Percentiles rank a stretch among this genome's conserved stretches.
phyloP scores from a whole-genome alignment of 2,113 vertebrate genomes.

The Lepisosteus oculatus region DNA sequence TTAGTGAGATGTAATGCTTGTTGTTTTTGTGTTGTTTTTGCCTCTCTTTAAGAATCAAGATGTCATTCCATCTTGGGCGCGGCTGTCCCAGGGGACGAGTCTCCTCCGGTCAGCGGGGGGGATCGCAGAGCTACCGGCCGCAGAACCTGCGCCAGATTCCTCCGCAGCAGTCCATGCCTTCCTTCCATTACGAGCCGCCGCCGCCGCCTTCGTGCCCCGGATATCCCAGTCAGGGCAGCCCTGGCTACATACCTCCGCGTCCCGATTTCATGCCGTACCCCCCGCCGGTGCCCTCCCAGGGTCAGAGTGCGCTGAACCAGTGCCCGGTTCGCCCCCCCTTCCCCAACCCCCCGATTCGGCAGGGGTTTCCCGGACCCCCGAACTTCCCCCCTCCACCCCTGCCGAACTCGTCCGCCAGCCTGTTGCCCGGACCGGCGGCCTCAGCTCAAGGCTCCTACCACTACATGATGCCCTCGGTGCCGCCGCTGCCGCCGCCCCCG shows the following conservation, averaged over 20 bases:
- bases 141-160: conserved; percentile 73
- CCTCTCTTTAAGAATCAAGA: conserved; percentile 47
- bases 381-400: conserved; percentile 84
- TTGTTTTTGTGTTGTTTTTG: too few relatives aligned
- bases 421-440: conserved; percentile 50
- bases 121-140: conserved; percentile 73
- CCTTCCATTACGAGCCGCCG: conserved; percentile 82
- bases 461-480: conserved; percentile 77
- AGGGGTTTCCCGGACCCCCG: conserved; percentile 80
- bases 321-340: conserved; percentile 78
- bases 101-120: conserved; percentile 66
- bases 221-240: conserved; percentile 67
- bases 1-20: too few relatives aligned
- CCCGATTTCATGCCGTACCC: conserved; percentile 86
- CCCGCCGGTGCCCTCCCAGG: conserved; percentile 70
- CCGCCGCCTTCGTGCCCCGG: conserved; percentile 60
- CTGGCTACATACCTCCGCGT: conserved; percentile 73
- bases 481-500: conserved; percentile 58
- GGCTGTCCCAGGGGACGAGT: conserved; percentile 75
- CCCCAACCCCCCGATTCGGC: conserved; percentile 72
- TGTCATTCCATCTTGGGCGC: conserved; percentile 87
- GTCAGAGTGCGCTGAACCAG: conserved; percentile 67
- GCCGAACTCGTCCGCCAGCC: conserved; percentile 62
- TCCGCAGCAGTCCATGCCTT: conserved; percentile 70
- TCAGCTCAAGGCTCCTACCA: conserved; percentile 75